Percentiles rank a stretch among this genome's conserved stretches.
Evolutionary conservation across 2,797 vertebrate species (phyloP).

Genomic region (Mionectes olivaceus): DNA sequence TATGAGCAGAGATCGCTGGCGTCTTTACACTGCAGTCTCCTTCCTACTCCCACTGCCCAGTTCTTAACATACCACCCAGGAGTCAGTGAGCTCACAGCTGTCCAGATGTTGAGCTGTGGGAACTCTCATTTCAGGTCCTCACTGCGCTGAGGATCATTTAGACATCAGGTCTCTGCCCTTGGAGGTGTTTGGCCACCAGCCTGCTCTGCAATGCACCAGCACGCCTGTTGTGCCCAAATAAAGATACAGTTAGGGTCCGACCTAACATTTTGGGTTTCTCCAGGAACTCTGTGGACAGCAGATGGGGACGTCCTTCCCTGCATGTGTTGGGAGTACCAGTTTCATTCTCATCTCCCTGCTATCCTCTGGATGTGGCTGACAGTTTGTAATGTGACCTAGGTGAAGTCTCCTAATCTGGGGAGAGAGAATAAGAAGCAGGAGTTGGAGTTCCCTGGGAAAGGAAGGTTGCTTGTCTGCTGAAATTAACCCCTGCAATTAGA

Average conservation of each 20-base stretch:
- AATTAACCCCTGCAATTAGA: not conserved
- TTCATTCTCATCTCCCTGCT: not conserved
- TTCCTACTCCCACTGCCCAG: not conserved
- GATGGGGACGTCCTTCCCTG: fast-evolving
- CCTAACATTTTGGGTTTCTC: not conserved
- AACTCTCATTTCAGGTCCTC: not conserved
- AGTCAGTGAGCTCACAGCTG: not conserved
- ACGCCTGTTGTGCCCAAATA: not conserved
- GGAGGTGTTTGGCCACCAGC: not conserved
- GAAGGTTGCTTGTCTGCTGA: not conserved
- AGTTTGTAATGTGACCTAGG: not conserved
- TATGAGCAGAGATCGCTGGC: not conserved
- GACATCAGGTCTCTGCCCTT: not conserved
- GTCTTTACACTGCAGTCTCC: not conserved
- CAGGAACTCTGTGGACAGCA: not conserved
- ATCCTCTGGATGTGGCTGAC: not conserved
- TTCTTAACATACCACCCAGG: not conserved
- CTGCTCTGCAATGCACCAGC: not conserved
- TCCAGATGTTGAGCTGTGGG: not conserved
- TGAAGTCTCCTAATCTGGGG: not conserved
- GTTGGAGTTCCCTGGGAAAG: not conserved
- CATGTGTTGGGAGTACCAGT: not conserved
- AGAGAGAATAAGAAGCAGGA: not conserved
- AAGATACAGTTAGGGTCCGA: fast-evolving
- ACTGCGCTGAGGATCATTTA: not conserved